Evolutionary conservation across 2,797 vertebrate genomes (phyloP).

Genomic region (Sebastes elongatus): DNA sequence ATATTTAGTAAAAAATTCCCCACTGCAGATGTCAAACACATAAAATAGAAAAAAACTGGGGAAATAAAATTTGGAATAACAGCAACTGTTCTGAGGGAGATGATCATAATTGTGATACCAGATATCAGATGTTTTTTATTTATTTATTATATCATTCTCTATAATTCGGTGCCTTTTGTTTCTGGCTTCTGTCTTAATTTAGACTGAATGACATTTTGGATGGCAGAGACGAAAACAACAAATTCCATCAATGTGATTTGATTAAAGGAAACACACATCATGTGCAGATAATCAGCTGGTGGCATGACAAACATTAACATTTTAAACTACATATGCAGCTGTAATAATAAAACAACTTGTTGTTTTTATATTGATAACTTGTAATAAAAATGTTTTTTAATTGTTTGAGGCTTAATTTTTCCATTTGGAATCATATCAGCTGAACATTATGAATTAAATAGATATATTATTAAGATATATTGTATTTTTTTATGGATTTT

Average conservation of each 20-base stretch:
- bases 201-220: neutral
- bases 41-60: neutral
- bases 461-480: neutral
- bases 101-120: neutral
- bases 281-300: neutral
- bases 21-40: neutral
- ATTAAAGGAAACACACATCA: slow-evolving; percentile 8
- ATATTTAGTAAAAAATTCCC: neutral
- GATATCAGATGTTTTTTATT: neutral
- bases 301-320: neutral
- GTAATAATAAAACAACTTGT: neutral
- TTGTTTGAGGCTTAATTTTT: neutral
- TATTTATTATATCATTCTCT: neutral
- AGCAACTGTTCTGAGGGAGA: neutral
- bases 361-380: neutral
- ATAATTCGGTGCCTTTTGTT: neutral
- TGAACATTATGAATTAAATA: neutral
- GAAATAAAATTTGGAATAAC: neutral
- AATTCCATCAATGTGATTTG: slow-evolving; percentile 33
- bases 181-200: neutral
- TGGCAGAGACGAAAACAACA: slow-evolving; percentile 5
- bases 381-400: neutral
- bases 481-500: neutral
- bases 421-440: neutral
- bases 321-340: neutral